Percentiles rank a stretch among this genome's conserved stretches.
Evolutionary conservation across 2,797 vertebrate genomes (phyloP).

Genomic region (Sardinella longiceps): DNA sequence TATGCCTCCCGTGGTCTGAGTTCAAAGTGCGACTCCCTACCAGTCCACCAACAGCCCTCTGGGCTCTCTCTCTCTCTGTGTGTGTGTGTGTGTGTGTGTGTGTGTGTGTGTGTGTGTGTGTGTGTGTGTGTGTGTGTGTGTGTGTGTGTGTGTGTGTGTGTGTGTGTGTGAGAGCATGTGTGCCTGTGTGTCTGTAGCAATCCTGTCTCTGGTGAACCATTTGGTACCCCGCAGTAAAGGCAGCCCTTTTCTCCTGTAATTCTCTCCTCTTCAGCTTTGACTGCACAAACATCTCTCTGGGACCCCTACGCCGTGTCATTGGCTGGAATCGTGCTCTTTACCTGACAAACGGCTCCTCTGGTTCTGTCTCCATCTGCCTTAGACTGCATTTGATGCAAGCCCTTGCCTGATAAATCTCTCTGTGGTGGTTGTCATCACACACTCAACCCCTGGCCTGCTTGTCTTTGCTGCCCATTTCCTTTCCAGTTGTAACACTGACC

Average conservation of each 20-base stretch:
- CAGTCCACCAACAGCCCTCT: background rate
- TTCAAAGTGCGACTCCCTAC: conserved; percentile 39
- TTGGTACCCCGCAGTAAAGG: conserved; percentile 24
- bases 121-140: background rate
- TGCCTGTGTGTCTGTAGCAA: conserved; percentile 27
- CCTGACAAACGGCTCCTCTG: background rate
- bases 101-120: no score
- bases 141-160: conserved; percentile 31
- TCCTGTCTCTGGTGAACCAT: conserved; percentile 23
- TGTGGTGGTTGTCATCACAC: background rate
- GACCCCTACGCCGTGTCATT: background rate
- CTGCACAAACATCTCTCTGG: background rate
- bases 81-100: no score
- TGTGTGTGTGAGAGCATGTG: conserved; percentile 33
- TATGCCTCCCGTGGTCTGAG: background rate
- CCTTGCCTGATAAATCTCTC: background rate
- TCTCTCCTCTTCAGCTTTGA: background rate
- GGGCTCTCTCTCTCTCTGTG: background rate
- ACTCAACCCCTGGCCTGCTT: background rate
- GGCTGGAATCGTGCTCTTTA: background rate
- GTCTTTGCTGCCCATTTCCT: background rate
- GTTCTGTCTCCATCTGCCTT: background rate
- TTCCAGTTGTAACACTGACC: background rate
- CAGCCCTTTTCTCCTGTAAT: background rate
- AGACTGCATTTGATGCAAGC: background rate